Conservation (phyloP, 1,140 invertebrate species). For the Drosophila nasuta region DNA sequence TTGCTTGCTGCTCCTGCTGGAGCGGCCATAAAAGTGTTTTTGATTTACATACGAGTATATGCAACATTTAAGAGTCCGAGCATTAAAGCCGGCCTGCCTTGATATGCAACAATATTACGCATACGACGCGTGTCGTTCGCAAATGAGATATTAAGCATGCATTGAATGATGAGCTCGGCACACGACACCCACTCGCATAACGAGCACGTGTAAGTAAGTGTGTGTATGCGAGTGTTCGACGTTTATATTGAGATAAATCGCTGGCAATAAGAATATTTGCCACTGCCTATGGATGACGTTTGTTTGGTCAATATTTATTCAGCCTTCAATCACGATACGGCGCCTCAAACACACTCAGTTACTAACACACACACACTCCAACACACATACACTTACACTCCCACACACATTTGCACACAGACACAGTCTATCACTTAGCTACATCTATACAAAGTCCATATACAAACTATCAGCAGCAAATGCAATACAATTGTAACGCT, state of each 20-base stretch:
- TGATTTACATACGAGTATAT: constrained; percentile 14
- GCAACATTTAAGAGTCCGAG: constrained; percentile 13
- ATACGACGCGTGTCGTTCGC: constrained; percentile 37
- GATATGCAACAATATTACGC: constrained; percentile 50
- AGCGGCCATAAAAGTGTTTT: constrained; percentile 53
- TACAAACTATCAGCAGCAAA: constrained; percentile 7
- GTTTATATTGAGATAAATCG: constrained; percentile 68
- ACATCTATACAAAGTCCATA: too few relatives aligned
- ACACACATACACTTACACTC: constrained; percentile 16
- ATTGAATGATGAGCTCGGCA: constrained; percentile 23
- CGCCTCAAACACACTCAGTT: constrained; percentile 10
- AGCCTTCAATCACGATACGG: constrained; percentile 37
- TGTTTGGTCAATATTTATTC: constrained; percentile 80
- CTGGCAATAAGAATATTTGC: constrained; percentile 45
- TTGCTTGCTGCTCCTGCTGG: constrained; percentile 24
- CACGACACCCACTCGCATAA: constrained; percentile 13
- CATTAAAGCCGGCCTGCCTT: constrained; percentile 3
- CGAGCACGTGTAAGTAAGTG: neutral
- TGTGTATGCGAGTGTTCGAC: constrained; percentile 17
- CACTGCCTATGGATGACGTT: constrained; percentile 52
- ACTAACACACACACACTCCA: constrained; percentile 6
- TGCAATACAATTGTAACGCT: constrained; percentile 33
- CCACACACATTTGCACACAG: neutral
- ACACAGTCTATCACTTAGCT: too few relatives aligned
- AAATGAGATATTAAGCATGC: constrained; percentile 22